Base-by-base conservation (phyloP, 1,140 invertebrate species). In the Heliothis virescens region DNA sequence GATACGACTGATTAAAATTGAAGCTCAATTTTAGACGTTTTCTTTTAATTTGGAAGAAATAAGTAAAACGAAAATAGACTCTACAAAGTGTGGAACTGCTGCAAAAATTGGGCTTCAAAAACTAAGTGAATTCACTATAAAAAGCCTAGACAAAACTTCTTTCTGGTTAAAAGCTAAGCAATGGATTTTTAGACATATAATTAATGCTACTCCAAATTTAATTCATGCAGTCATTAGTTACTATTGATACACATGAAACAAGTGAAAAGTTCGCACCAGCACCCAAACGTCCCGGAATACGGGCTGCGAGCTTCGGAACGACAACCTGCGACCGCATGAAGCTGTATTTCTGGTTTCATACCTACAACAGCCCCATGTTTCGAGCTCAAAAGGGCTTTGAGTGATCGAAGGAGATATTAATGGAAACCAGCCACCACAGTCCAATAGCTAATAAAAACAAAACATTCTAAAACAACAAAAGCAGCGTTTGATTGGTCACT, bases 371-470 rank as follows among this genome's bases (percentile, higher is more conserved):
- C 62, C 62, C 62, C 62, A 71, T 26, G 67, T 71, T 53, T 71
- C 67, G 13, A 71, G 67, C 67, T 71, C 67, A 71, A 71, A 71
- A 15, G 48, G 67, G 13, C 48, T 52, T 29, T 52, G 48, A n/a
- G 11, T 71, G 67, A 29, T 71, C 21, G 48, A 71, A 71, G 48
- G 67, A 26, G 67, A 52, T 29, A 71, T 48, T 47, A 71, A 52
- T 71, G 67, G 67, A 52, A 71, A 71, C 67, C 67, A 71, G 47
- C 67, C 67, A 71, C 67, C 67, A 71, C 67, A 71, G 67, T 71
- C 67, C 67, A 71, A 71, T 71, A 71, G 67, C 67, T 71, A 71
- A 21, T 71, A 71, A 71, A 71, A 71, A 71, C 67, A 71, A 71
- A 71, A 71, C 67, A 71, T 52, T 71, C 67, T 71, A 71, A 29